Conservation (phyloP, 2,797 vertebrate genomes). For the Alfaro cultratus region DNA sequence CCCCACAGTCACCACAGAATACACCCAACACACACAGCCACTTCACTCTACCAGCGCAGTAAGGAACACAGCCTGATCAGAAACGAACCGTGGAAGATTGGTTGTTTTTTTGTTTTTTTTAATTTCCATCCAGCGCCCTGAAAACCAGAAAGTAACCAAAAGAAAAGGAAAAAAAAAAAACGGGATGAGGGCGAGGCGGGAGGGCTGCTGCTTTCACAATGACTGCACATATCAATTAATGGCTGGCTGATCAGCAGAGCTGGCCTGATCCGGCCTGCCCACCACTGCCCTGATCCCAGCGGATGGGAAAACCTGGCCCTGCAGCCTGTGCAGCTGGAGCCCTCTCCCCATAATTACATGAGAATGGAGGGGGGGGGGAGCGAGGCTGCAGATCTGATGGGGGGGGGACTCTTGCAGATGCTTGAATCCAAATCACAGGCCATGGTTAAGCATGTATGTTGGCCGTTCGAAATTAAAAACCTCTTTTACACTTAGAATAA, state of each 20-base stretch:
- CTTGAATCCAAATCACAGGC: constrained; percentile 29
- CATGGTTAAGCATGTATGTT: constrained; percentile 33
- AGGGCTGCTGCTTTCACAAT: constrained; percentile 59
- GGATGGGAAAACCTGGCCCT: constrained; percentile 68
- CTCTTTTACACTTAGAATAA: constrained; percentile 8
- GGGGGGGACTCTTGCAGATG: constrained; percentile 20
- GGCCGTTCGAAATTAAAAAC: constrained; percentile 1
- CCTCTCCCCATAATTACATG: constrained; percentile 81
- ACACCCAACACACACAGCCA: constrained; percentile 1
- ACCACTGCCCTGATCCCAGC: constrained; percentile 69
- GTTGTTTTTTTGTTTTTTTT: too few species aligned
- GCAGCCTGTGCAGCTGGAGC: constrained; percentile 79
- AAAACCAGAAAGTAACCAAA: constrained; percentile 57
- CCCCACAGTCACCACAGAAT: constrained; percentile 37
- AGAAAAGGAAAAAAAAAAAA: constrained; percentile 3
- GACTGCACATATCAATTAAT: constrained; percentile 85
- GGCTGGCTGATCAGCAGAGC: constrained; percentile 75
- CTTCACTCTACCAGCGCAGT: constrained; percentile 25
- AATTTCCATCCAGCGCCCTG: constrained; percentile 12
- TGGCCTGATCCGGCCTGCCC: constrained; percentile 72
- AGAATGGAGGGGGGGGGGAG: constrained; percentile 67
- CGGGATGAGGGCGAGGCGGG: constrained; percentile 5
- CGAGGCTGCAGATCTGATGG: constrained; percentile 65
- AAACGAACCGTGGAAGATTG: not conserved
- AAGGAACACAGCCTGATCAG: constrained; percentile 12